Base-by-base conservation (phyloP, 2,888 invertebrate species). In the Oscheius sp. region DNA sequence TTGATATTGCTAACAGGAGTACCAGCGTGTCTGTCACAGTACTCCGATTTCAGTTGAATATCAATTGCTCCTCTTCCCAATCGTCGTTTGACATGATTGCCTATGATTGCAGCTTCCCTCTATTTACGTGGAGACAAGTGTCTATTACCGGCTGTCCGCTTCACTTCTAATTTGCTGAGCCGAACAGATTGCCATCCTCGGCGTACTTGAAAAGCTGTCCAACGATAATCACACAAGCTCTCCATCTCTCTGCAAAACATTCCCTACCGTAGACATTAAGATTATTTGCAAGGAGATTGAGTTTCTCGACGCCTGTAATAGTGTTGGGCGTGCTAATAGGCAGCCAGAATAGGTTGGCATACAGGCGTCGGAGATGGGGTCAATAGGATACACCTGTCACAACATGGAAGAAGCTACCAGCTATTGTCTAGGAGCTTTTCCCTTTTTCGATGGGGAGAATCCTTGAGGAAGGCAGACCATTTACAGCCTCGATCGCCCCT, bases 141-240 rank as follows among this genome's bases (percentile, higher is more conserved):
- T 32, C 32, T n/a, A 54, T 54, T 54, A 54, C 54, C 54, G 54
- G 54, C 54, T 54, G 54, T 54, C 54, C 20, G 17, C 54, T 33
- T 17, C 32, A 22, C 54, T 22, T 44, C 59, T 59, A 59, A 59
- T 59, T 59, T 59, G 24, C 38, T n/a, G 9, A 24, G 44, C 24
- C n/a, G 59, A 26, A 41, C 14, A 2, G 41, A 41, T 41, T 41
- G 20, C 41, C 20, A 28, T 59, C 44, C 59, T 41, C 44, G 54
- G 33, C 54, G 22, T 33, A 54, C 59, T 59, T 44, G 59, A 59
- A 59, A 59, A 59, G 59, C 59, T 59, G 44, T 59, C 59, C 59
- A 59, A 32, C 59, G 41, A 44, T 59, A 59, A 59, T 59, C 59
- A 59, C 32, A 14, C 22, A n/a, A 44, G 41, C 20, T 33, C 57